Conservation (phyloP, 2,797 vertebrate genomes). For the Lithobates sylvaticus region DNA sequence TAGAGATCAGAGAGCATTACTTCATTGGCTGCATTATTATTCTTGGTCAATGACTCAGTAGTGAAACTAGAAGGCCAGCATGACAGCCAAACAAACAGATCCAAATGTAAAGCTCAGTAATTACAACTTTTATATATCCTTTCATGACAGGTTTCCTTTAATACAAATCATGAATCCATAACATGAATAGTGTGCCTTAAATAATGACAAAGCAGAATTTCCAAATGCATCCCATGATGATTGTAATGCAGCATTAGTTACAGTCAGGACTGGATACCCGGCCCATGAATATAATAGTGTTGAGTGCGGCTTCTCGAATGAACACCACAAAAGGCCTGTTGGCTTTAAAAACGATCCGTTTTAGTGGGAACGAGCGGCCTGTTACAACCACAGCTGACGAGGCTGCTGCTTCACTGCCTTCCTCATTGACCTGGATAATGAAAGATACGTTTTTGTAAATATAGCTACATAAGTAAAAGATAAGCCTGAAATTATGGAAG, state of each 20-base stretch:
- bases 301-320: slow-evolving; percentile 89
- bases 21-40: too few species aligned
- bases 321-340: slow-evolving; percentile 90
- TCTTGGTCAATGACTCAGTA: too few species aligned
- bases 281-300: slow-evolving; percentile 89
- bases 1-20: too few species aligned
- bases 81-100: too few species aligned
- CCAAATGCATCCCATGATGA: not conserved
- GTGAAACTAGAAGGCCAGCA: too few species aligned
- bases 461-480: too few species aligned
- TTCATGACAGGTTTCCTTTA: too few species aligned
- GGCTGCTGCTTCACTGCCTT: slow-evolving; percentile 91
- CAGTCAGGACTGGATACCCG: slow-evolving; percentile 86
- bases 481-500: too few species aligned
- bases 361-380: slow-evolving; percentile 84
- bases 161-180: not conserved
- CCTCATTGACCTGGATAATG: slow-evolving; percentile 91
- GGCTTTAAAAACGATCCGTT: slow-evolving; percentile 83
- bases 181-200: not conserved
- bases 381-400: slow-evolving; percentile 75
- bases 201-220: not conserved
- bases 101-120: too few species aligned
- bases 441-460: not conserved
- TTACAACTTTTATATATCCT: too few species aligned
- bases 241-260: not conserved